phyloP scores from a whole-genome alignment of 1,140 invertebrate genomes.

The Sminthurides bifidus region DNA sequence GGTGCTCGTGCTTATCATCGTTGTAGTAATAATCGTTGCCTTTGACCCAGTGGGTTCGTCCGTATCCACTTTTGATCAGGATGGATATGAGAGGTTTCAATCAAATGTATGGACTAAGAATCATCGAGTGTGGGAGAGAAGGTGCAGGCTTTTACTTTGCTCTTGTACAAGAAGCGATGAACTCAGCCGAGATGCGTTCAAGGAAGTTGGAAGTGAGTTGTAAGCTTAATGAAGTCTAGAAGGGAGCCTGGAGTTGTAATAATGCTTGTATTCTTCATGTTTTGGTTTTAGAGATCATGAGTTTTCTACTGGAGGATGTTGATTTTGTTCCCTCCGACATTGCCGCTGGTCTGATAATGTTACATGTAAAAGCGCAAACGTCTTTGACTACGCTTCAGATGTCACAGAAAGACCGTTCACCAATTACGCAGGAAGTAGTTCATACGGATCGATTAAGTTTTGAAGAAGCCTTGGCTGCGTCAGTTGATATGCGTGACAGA shows the following conservation, averaged over 20 bases:
- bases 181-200: constrained; percentile 66
- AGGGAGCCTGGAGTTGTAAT: too few relatives aligned
- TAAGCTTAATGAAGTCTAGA: background rate
- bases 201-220: constrained; percentile 63
- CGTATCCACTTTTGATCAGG: constrained; percentile 36
- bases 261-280: background rate
- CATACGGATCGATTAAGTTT: background rate
- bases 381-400: background rate
- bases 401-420: background rate
- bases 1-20: constrained; percentile 57
- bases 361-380: constrained; percentile 48
- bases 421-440: background rate
- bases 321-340: constrained; percentile 81
- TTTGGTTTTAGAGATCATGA: constrained; percentile 48
- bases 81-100: constrained; percentile 40
- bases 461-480: background rate
- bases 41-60: constrained; percentile 68
- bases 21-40: constrained; percentile 60
- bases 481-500: background rate
- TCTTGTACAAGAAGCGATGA: constrained; percentile 62
- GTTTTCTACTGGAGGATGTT: constrained; percentile 62
- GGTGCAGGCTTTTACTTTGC: constrained; percentile 60
- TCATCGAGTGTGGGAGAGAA: constrained; percentile 37
- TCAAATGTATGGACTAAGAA: constrained; percentile 14
- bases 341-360: constrained; percentile 68